These are phyloP conservation scores for Agrypnus murinus DNA, from an alignment of 2,888 invertebrate species.

Conservation along the genomic window DNA sequence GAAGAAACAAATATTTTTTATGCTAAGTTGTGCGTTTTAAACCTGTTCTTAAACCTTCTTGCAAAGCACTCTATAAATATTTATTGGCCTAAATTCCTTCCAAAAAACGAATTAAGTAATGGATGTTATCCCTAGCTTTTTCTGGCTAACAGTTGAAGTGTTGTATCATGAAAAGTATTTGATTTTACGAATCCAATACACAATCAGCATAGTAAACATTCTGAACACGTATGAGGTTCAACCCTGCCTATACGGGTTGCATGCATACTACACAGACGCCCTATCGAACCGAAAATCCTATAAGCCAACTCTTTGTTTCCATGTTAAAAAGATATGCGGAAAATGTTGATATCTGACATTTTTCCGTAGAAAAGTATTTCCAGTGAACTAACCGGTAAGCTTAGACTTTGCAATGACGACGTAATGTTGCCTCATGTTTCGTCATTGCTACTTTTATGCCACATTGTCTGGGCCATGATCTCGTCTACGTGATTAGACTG, in stretches of 20 bases:
- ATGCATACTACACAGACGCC: constrained; percentile 61
- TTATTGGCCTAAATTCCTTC: no score
- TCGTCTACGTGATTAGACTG: constrained; percentile 51
- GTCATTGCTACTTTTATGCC: constrained; percentile 55
- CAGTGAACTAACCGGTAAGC: constrained; percentile 42
- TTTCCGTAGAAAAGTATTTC: constrained; percentile 40
- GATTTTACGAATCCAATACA: constrained; percentile 42
- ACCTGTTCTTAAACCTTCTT: no score
- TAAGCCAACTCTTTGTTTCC: constrained; percentile 59
- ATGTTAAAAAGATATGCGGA: constrained; percentile 40
- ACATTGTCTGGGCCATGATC: constrained; percentile 54
- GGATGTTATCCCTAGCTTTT: neutral
- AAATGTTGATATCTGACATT: constrained; percentile 17
- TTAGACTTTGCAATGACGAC: constrained; percentile 45
- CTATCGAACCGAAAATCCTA: constrained; percentile 64
- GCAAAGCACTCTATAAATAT: no score
- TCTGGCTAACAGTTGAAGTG: constrained; percentile 3
- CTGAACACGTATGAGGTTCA: constrained; percentile 64
- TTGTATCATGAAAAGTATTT: constrained; percentile 28
- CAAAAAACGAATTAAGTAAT: no score
- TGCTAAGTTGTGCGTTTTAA: no score
- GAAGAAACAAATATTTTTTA: no score
- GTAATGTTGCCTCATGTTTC: constrained; percentile 55
- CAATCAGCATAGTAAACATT: constrained; percentile 55
- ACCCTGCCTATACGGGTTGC: constrained; percentile 55